Evolutionary conservation across 2,888 invertebrate species (phyloP).

Genomic region (Nomada fabriciana): DNA sequence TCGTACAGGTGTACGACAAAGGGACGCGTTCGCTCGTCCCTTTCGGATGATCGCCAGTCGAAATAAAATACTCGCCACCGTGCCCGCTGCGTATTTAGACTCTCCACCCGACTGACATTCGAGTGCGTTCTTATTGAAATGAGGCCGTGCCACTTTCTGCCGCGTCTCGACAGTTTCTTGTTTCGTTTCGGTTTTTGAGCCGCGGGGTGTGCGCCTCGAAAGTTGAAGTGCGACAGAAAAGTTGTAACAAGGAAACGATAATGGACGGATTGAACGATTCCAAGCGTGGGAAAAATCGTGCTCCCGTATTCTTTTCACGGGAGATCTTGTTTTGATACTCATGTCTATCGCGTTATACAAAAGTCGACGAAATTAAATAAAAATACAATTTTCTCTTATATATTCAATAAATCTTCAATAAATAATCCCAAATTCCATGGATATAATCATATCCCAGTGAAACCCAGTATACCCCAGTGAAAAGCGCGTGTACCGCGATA

Average conservation of each 20-base stretch:
- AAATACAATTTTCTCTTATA: no score
- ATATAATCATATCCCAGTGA: no score
- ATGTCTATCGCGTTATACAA: background rate
- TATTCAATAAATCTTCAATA: no score
- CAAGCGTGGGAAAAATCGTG: background rate
- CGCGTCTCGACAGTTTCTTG: background rate
- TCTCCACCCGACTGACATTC: background rate
- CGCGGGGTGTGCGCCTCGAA: background rate
- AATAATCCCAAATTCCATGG: background rate
- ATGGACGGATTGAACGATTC: background rate
- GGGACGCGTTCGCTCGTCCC: slow-evolving; percentile 8
- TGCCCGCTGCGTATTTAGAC: background rate
- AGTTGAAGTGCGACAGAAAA: background rate
- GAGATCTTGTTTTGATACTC: no score
- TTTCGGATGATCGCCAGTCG: slow-evolving; percentile 2
- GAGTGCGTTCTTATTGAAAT: slow-evolving; percentile 26
- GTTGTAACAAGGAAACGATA: background rate
- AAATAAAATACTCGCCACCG: slow-evolving; percentile 16
- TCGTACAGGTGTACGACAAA: slow-evolving; percentile 43
- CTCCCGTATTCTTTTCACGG: background rate
- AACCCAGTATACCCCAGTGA: no score
- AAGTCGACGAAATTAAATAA: no score
- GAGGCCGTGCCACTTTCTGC: background rate
- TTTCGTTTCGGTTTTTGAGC: background rate
- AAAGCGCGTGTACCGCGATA: background rate